Conservation (phyloP, 23 tunicate species). For the Trididemnum nubilum region DNA sequence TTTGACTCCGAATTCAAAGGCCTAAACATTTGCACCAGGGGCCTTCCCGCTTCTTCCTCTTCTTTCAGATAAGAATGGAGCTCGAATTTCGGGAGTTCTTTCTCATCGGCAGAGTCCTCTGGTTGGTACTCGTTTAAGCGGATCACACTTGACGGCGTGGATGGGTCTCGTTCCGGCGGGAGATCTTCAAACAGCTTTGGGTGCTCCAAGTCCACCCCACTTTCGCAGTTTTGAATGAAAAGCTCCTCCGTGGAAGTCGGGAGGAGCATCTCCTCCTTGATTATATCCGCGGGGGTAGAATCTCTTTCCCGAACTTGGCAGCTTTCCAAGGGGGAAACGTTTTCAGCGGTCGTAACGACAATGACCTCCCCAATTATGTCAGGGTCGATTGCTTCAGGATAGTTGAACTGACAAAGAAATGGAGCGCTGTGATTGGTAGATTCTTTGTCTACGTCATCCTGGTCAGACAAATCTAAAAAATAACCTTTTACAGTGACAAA, state of each 20-base stretch:
- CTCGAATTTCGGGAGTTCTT: conserved; percentile 10
- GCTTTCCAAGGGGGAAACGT: not conserved
- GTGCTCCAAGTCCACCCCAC: not conserved
- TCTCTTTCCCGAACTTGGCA: not conserved
- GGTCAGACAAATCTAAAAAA: not conserved
- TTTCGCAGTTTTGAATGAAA: not conserved
- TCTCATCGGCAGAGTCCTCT: not conserved
- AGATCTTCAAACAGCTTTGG: not conserved
- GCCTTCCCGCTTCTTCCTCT: not conserved
- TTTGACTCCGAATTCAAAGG: not conserved
- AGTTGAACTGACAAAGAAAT: not conserved
- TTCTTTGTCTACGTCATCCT: not conserved
- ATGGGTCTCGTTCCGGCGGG: not conserved
- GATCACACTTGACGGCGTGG: not conserved
- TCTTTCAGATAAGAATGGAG: no score
- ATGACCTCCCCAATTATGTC: conserved; percentile 33
- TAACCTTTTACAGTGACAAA: not conserved
- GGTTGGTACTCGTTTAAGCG: not conserved
- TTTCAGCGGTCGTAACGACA: conserved; percentile 16
- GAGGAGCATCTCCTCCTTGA: not conserved
- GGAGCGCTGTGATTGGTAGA: conserved; percentile 10
- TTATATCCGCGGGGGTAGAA: not conserved
- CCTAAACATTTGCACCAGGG: conserved; percentile 23
- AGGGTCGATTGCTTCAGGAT: conserved; percentile 11
- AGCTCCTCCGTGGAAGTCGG: not conserved